Conservation (phyloP, 37 sponge, comb jelly and placozoan species). For the Oopsacas minuta region DNA sequence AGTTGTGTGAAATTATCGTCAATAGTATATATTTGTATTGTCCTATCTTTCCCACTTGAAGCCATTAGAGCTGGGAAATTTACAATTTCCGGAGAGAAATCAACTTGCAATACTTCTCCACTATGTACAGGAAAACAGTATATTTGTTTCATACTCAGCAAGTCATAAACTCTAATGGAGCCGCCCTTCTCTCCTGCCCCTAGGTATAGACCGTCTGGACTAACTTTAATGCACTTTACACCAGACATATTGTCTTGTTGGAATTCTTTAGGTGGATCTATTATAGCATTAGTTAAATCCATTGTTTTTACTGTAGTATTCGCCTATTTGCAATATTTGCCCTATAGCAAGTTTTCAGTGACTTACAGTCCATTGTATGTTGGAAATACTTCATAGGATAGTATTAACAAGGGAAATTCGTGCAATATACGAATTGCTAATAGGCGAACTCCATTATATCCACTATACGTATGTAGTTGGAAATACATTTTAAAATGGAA, state of each 20-base stretch:
- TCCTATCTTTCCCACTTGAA: neutral
- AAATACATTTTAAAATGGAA: too few species aligned
- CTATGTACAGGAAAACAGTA: neutral
- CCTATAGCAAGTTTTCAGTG: too few species aligned
- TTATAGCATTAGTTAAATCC: too few species aligned
- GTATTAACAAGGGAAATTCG: too few species aligned
- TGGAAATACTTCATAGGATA: too few species aligned
- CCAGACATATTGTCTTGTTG: neutral
- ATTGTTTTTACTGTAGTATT: too few species aligned
- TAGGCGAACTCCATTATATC: too few species aligned
- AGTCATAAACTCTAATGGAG: neutral
- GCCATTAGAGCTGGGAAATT: neutral
- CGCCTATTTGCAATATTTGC: too few species aligned
- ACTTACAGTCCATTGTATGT: too few species aligned
- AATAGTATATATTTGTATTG: neutral
- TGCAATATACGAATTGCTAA: too few species aligned
- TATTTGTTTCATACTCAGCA: neutral
- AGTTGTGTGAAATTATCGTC: neutral
- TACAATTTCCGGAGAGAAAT: neutral
- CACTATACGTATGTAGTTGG: too few species aligned
- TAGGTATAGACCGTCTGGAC: conserved; percentile 5
- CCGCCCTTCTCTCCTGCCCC: conserved; percentile 6
- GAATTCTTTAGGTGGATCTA: neutral
- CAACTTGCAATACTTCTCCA: neutral
- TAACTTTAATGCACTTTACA: neutral